Conservation (phyloP, 1,140 invertebrate genomes). For the Lepidotrigona ventralis region DNA sequence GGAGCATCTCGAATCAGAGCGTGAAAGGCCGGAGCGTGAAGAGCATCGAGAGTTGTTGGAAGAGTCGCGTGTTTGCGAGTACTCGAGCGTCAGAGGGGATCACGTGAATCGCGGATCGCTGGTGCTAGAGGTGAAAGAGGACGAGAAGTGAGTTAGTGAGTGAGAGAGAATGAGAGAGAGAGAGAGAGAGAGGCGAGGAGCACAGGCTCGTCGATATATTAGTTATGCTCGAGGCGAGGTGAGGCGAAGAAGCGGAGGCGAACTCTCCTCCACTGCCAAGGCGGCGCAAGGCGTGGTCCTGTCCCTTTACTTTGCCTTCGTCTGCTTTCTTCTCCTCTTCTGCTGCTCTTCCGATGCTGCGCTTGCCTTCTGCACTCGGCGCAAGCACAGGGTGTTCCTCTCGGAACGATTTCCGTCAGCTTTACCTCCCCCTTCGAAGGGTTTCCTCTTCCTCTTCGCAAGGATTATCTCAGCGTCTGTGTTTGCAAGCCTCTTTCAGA, state of each 20-base stretch:
- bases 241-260: conserved; percentile 61
- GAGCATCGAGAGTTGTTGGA: background rate
- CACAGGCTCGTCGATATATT: conserved; percentile 57
- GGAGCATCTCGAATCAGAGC: background rate
- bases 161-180: background rate
- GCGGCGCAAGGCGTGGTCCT: conserved; percentile 63
- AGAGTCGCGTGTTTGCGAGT: conserved; percentile 4
- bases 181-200: background rate
- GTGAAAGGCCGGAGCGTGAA: background rate
- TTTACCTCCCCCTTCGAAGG: background rate
- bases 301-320: conserved; percentile 65
- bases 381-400: conserved; percentile 23
- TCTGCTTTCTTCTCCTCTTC: conserved; percentile 36
- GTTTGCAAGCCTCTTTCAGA: background rate
- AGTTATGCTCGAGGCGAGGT: conserved; percentile 58
- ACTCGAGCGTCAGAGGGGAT: conserved; percentile 26
- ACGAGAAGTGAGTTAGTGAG: background rate
- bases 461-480: background rate
- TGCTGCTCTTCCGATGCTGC: conserved; percentile 25
- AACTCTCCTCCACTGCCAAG: conserved; percentile 62
- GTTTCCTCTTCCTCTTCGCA: background rate
- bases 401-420: background rate
- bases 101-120: conserved; percentile 49
- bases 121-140: conserved; percentile 21
- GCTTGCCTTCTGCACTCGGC: conserved; percentile 2